Conservation (phyloP, 2,888 invertebrate genomes). For the Synanthedon formicaeformis region DNA sequence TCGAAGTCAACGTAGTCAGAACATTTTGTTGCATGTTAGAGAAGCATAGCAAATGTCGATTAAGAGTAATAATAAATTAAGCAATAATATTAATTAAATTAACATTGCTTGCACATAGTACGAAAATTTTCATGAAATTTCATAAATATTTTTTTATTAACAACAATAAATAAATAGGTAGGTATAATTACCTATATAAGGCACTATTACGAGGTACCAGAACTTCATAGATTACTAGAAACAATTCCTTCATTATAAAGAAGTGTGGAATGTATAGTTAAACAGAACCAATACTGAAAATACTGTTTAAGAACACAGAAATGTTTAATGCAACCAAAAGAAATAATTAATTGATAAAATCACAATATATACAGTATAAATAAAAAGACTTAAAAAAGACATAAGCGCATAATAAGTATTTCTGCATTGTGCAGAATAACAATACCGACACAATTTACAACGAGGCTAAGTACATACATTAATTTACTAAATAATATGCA, state of each 20-base stretch:
- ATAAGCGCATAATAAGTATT: slow-evolving; percentile 71
- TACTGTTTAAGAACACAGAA: not conserved
- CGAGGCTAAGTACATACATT: slow-evolving; percentile 39
- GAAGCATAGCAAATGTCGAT: too few relatives aligned
- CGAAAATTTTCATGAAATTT: slow-evolving; percentile 45
- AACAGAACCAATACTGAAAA: slow-evolving; percentile 8
- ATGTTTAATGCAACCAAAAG: not conserved
- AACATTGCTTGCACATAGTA: not conserved
- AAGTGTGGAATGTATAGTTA: slow-evolving; percentile 59
- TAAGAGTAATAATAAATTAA: too few relatives aligned
- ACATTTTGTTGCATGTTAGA: too few relatives aligned
- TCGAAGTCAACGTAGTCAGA: too few relatives aligned
- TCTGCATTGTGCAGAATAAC: slow-evolving; percentile 72
- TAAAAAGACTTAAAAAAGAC: slow-evolving; percentile 52
- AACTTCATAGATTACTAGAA: slow-evolving; percentile 38
- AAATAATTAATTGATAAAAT: not conserved
- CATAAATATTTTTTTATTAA: slow-evolving; percentile 60
- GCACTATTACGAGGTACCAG: slow-evolving; percentile 63
- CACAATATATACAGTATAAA: slow-evolving; percentile 8
- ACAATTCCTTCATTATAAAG: slow-evolving; percentile 22
- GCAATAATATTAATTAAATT: too few relatives aligned
- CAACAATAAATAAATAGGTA: slow-evolving; percentile 68
- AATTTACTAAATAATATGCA: slow-evolving; percentile 43
- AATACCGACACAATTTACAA: slow-evolving; percentile 70
- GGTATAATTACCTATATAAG: slow-evolving; percentile 54